A percentile compares a stretch with the other conserved stretches of the same genome.
Conservation (phyloP, 2,888 invertebrate genomes). For the Meta bourneti region DNA sequence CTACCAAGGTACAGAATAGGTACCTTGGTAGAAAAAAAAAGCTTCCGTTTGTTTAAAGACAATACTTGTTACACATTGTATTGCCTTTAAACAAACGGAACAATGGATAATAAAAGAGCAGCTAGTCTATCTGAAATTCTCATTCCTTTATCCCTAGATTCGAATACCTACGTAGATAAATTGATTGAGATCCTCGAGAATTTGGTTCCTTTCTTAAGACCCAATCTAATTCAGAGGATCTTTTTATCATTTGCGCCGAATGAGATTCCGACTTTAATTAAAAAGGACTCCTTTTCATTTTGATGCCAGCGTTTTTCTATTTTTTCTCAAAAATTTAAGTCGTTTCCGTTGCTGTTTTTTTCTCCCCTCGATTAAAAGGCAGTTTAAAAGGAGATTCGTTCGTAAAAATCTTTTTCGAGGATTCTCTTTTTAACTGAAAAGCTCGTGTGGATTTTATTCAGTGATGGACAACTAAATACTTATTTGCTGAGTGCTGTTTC, state of each 20-base stretch:
- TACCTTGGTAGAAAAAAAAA: too few species aligned
- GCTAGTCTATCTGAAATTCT: too few species aligned
- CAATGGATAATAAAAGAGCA: too few species aligned
- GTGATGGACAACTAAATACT: conserved; percentile 39
- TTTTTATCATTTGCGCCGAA: conserved; percentile 44
- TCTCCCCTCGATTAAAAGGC: conserved; percentile 11
- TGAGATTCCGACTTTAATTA: conserved; percentile 52
- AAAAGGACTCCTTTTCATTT: conserved; percentile 48
- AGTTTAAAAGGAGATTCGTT: conserved; percentile 20
- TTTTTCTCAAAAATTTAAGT: conserved; percentile 20
- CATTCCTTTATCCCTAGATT: not conserved
- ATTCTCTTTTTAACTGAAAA: not conserved
- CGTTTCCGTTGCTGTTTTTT: not conserved
- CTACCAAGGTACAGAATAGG: too few species aligned
- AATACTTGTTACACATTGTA: too few species aligned
- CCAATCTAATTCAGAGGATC: conserved; percentile 13
- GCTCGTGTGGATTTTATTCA: not conserved
- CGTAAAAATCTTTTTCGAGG: conserved; percentile 13
- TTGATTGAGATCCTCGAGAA: not conserved
- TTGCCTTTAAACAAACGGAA: too few species aligned
- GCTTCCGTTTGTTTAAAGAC: too few species aligned
- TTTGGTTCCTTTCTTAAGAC: conserved; percentile 14
- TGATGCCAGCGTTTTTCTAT: not conserved
- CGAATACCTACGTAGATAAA: not conserved
- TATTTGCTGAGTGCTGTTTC: conserved; percentile 52